Evolutionary conservation across 2,888 invertebrate genomes (phyloP).

Genomic region (Hydroisotoma schaefferi): DNA sequence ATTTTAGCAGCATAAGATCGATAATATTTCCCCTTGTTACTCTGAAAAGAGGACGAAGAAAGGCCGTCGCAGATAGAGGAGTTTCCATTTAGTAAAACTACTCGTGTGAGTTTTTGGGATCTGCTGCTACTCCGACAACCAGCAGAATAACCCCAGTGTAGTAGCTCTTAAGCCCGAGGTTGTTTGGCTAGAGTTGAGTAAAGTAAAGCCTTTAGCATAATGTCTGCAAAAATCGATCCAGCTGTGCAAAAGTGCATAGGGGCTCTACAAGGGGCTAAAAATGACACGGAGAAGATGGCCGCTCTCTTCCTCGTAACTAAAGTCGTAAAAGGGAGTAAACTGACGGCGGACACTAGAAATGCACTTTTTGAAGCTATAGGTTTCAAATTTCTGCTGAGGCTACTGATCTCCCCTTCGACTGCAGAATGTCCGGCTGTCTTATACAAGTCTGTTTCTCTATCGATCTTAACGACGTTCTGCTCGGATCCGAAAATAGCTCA

Average conservation of each 20-base stretch:
- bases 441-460: slow-evolving; percentile 85
- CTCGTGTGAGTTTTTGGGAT: too few relatives aligned
- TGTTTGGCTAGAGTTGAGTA: too few relatives aligned
- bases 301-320: slow-evolving; percentile 89
- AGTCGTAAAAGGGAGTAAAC: slow-evolving; percentile 77
- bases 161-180: neutral
- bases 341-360: slow-evolving; percentile 70
- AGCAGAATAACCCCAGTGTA: too few relatives aligned
- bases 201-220: too few relatives aligned
- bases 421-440: slow-evolving; percentile 84
- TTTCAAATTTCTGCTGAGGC: slow-evolving; percentile 75
- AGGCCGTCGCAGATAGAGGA: neutral
- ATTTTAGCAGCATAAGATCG: too few relatives aligned
- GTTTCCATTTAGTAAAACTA: too few relatives aligned
- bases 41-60: neutral
- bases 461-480: slow-evolving; percentile 81
- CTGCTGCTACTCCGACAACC: too few relatives aligned
- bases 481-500: slow-evolving; percentile 73
- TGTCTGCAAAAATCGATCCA: slow-evolving; percentile 45
- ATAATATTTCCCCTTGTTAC: neutral
- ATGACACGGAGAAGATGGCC: slow-evolving; percentile 87
- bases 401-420: slow-evolving; percentile 68
- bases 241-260: slow-evolving; percentile 79
- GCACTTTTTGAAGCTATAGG: slow-evolving; percentile 85
- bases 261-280: slow-evolving; percentile 72